These are phyloP conservation scores for Sisyra nigra DNA, from an alignment of 2,888 invertebrate genomes.

Conservation along the genomic window DNA sequence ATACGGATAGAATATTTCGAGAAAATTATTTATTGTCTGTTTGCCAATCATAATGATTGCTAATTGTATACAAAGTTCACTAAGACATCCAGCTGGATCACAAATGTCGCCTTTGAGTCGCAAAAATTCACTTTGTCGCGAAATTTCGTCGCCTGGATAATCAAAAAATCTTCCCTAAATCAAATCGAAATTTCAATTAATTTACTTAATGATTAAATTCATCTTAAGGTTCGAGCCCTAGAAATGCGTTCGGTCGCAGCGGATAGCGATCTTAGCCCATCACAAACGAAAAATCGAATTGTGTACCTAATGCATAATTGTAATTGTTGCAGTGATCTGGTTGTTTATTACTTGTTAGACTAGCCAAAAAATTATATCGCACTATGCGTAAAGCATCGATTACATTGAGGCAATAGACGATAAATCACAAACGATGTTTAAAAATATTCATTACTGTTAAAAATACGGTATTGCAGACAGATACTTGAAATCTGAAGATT, in stretches of 20 bases:
- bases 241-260: too few species aligned
- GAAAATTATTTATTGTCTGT: conserved; percentile 82
- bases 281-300: background rate
- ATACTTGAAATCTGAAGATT: too few species aligned
- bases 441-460: too few species aligned
- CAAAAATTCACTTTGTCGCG: conserved; percentile 56
- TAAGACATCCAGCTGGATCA: conserved; percentile 85
- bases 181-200: background rate
- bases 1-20: conserved; percentile 81
- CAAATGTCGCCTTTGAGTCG: conserved; percentile 71
- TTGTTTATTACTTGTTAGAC: too few species aligned
- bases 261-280: background rate
- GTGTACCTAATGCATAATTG: too few species aligned
- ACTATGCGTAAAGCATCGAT: too few species aligned
- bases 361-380: too few species aligned
- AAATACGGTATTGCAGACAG: too few species aligned
- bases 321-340: too few species aligned
- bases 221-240: too few species aligned
- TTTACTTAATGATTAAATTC: background rate
- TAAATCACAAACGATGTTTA: too few species aligned
- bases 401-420: too few species aligned
- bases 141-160: conserved; percentile 68
- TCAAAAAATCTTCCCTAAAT: conserved; percentile 71
- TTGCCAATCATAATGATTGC: conserved; percentile 93
- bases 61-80: conserved; percentile 79